Evolutionary conservation across 1,140 invertebrate genomes (phyloP), one percentile per base, ranked within the genome.

Genomic region (Rhyacophila brunnea): DNA sequence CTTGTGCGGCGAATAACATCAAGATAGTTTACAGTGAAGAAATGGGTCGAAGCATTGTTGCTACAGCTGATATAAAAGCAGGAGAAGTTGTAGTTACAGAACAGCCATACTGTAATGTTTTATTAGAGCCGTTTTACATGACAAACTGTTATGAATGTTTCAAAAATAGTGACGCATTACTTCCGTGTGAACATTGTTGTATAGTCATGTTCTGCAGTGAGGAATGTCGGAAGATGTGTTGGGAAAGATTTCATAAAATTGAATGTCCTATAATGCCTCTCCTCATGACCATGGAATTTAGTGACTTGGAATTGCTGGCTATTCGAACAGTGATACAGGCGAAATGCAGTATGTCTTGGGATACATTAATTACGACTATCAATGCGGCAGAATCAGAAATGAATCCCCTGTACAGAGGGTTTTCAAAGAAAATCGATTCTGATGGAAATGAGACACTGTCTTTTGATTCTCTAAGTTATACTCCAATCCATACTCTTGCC

Each of bases 91-190:
- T 96, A 11, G 85, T 86, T 34, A 42, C n/a, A n/a, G n/a, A n/a
- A n/a, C n/a, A n/a, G n/a, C n/a, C n/a, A n/a, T n/a, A n/a, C n/a
- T n/a, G n/a, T n/a, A n/a, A n/a, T n/a, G n/a, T n/a, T n/a, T n/a
- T n/a, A n/a, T n/a, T n/a, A n/a, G n/a, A n/a, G n/a, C 75, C 84
- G 52, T 83, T 85, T 72, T 82, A 77, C 58, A 78, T 82, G 32
- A 85, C 82, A 32, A 84, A 88, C 67, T 97, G 94, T 71, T 85
- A 86, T 68, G 81, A 90, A 62, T 97, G 95, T 70, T 81, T 89
- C n/a, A n/a, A n/a, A n/a, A n/a, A n/a, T n/a, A n/a, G n/a, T n/a
- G n/a, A n/a, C n/a, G n/a, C n/a, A n/a, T n/a, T n/a, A n/a, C n/a
- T n/a, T n/a, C n/a, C n/a, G n/a, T n/a, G n/a, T n/a, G n/a, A n/a